phyloP scores from a whole-genome alignment of 2,888 invertebrate genomes.

The Hypsopygia costalis region DNA sequence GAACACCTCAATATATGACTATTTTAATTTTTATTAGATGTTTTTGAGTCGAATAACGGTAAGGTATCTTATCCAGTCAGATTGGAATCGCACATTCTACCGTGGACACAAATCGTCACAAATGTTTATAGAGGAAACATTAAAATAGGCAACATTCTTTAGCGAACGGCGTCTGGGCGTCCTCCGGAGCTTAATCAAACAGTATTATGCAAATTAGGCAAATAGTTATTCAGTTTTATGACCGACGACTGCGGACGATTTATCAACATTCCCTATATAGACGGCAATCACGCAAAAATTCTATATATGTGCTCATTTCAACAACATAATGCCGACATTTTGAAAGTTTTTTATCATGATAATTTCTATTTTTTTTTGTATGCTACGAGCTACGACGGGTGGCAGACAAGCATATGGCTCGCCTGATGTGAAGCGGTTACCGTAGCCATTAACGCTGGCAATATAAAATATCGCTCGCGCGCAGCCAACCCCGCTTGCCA shows the following conservation, averaged over 20 bases:
- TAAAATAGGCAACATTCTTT: conserved; percentile 57
- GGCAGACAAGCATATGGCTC: too few species aligned
- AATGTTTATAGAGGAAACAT: conserved; percentile 55
- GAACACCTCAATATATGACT: conserved; percentile 48
- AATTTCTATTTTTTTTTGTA: too few species aligned
- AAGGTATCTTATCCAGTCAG: conserved; percentile 43
- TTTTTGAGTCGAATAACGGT: conserved; percentile 59
- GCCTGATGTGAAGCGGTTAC: too few species aligned
- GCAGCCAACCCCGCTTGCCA: too few species aligned
- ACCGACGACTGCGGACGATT: conserved; percentile 49
- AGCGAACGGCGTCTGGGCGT: conserved; percentile 38
- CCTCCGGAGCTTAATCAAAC: conserved; percentile 52
- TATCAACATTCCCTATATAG: conserved; percentile 52
- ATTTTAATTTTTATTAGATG: conserved; percentile 56
- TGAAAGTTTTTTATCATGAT: conserved; percentile 38
- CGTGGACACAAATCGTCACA: conserved; percentile 44
- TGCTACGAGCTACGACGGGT: too few species aligned
- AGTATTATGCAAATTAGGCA: conserved; percentile 65
- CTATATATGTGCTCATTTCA: conserved; percentile 38
- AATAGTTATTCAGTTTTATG: conserved; percentile 59
- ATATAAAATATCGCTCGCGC: too few species aligned
- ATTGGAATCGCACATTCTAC: conserved; percentile 50
- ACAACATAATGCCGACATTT: conserved; percentile 32
- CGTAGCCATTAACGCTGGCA: too few species aligned
- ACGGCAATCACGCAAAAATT: conserved; percentile 30